These are phyloP conservation scores for Brenthis ino DNA, from an alignment of 2,888 invertebrate genomes.

Conservation along the genomic window DNA sequence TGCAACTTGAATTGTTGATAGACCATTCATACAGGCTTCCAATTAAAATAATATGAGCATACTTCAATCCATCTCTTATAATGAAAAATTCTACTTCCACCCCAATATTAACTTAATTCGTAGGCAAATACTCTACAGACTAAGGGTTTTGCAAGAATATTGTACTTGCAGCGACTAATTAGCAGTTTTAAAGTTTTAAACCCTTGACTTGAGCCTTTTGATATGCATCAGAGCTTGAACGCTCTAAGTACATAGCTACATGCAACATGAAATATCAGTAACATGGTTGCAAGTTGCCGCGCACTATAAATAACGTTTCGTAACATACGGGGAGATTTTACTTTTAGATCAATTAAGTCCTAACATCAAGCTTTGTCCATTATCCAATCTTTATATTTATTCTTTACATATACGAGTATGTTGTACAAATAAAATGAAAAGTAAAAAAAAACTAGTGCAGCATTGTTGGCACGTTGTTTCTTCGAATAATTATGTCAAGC, in stretches of 20 bases:
- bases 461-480: constrained; percentile 16
- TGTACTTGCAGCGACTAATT: constrained; percentile 26
- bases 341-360: too few relatives aligned
- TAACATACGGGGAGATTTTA: background rate
- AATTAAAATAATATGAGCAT: constrained; percentile 26
- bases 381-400: too few relatives aligned
- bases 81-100: constrained; percentile 19
- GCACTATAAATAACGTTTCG: background rate
- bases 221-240: constrained; percentile 23
- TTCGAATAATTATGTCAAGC: constrained; percentile 20
- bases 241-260: background rate
- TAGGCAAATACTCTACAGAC: constrained; percentile 25
- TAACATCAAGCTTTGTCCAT: too few relatives aligned
- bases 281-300: background rate
- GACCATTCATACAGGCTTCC: constrained; percentile 26
- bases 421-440: background rate
- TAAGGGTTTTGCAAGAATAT: constrained; percentile 9
- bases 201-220: constrained; percentile 19
- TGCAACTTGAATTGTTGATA: background rate
- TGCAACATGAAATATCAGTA: background rate
- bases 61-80: constrained; percentile 27
- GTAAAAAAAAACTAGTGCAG: background rate
- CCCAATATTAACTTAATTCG: constrained; percentile 31
- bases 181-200: constrained; percentile 20
- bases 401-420: background rate